Conservation (phyloP, 2,797 vertebrate genomes). For the Acrossocheilus wenchowensis region DNA sequence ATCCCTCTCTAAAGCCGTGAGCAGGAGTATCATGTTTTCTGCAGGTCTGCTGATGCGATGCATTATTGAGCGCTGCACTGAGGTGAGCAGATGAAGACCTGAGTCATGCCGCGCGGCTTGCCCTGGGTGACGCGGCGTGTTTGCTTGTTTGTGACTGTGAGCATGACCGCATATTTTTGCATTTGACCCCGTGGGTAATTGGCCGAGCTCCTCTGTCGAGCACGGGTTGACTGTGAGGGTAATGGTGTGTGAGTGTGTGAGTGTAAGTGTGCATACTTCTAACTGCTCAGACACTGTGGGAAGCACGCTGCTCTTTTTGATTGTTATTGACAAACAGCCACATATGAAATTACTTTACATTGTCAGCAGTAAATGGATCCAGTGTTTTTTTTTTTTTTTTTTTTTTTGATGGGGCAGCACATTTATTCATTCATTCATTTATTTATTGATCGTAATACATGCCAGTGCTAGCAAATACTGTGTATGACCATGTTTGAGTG, state of each 20-base stretch:
- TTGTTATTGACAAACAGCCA: conserved; percentile 17
- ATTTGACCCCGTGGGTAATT: conserved; percentile 21
- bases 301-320: background rate
- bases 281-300: conserved; percentile 27
- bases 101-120: background rate
- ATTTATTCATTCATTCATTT: background rate
- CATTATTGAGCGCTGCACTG: conserved; percentile 53
- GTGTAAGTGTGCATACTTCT: conserved; percentile 7
- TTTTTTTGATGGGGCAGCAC: background rate
- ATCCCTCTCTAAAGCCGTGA: background rate
- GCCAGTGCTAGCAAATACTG: background rate
- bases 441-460: background rate
- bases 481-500: background rate
- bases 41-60: conserved; percentile 26
- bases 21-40: conserved; percentile 32
- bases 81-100: conserved; percentile 53
- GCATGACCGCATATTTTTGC: conserved; percentile 14
- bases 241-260: conserved; percentile 29
- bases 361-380: background rate
- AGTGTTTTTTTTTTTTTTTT: background rate
- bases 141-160: background rate
- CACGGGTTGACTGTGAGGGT: conserved; percentile 36
- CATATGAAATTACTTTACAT: background rate
- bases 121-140: background rate
- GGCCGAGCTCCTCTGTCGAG: background rate